Evolutionary conservation across 2,888 invertebrate genomes (phyloP).

Genomic region (Sclerodermus sp.): DNA sequence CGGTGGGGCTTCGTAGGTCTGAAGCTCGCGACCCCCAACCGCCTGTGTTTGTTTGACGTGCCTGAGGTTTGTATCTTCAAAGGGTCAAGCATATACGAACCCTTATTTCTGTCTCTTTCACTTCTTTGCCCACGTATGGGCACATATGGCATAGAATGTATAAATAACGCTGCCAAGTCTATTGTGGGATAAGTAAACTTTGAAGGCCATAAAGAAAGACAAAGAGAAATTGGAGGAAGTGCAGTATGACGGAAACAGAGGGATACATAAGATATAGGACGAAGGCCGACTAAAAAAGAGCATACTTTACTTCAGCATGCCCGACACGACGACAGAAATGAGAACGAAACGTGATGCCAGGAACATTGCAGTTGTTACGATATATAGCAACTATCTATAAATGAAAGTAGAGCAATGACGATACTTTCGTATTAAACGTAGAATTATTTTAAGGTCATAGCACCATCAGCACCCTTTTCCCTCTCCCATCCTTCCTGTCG

Average conservation of each 20-base stretch:
- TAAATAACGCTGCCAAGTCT: slow-evolving; percentile 43
- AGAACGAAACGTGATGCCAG: slow-evolving; percentile 33
- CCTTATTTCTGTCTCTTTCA: slow-evolving; percentile 5
- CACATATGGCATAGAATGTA: slow-evolving; percentile 44
- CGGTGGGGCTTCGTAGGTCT: slow-evolving; percentile 20
- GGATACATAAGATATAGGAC: not conserved
- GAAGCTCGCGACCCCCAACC: not conserved
- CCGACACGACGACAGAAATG: slow-evolving; percentile 27
- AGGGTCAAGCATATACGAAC: slow-evolving; percentile 33
- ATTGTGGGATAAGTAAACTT: slow-evolving; percentile 42
- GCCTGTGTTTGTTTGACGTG: slow-evolving; percentile 35
- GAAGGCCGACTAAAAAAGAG: slow-evolving; percentile 17
- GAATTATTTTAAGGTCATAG: too few species aligned
- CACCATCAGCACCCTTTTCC: too few species aligned
- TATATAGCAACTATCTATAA: slow-evolving; percentile 3
- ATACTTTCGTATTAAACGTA: too few species aligned
- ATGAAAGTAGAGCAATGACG: slow-evolving; percentile 4
- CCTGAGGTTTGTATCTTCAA: slow-evolving; percentile 40
- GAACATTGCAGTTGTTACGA: slow-evolving; percentile 25
- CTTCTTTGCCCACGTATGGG: slow-evolving; percentile 29
- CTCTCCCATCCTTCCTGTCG: too few species aligned
- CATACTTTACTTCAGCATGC: slow-evolving; percentile 24
- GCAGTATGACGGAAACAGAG: not conserved
- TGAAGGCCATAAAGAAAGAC: slow-evolving; percentile 7
- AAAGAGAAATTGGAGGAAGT: slow-evolving; percentile 1